Conservation (phyloP, 2,888 invertebrate species). For the Drosophila ezoana region DNA sequence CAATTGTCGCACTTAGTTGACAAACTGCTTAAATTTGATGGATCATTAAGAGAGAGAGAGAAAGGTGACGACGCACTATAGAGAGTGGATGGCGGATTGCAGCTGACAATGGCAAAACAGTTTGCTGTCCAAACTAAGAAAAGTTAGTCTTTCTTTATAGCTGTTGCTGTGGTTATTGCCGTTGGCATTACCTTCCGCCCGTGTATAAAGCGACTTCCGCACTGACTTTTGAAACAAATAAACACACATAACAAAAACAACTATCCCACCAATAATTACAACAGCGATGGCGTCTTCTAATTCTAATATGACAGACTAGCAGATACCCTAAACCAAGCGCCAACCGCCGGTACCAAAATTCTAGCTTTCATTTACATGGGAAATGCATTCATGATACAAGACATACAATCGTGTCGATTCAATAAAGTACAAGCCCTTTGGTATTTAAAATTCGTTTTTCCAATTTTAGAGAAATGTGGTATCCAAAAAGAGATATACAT, state of each 20-base stretch:
- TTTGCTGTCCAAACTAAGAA: constrained; percentile 56
- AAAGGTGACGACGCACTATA: constrained; percentile 9
- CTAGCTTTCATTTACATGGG: too few species aligned
- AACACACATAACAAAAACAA: constrained; percentile 49
- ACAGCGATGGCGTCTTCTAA: constrained; percentile 7
- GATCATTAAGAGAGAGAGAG: constrained; percentile 23
- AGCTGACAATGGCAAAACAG: constrained; percentile 35
- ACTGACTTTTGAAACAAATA: constrained; percentile 71
- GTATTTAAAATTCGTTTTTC: too few species aligned
- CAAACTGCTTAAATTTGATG: constrained; percentile 54
- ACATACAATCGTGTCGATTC: too few species aligned
- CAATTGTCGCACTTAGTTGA: constrained; percentile 63
- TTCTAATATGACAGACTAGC: too few species aligned
- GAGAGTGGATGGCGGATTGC: neutral
- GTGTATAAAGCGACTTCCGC: constrained; percentile 66
- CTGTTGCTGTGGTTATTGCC: constrained; percentile 20
- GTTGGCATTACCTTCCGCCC: constrained; percentile 57
- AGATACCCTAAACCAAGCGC: too few species aligned
- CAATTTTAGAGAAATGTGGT: too few species aligned
- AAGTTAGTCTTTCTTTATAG: constrained; percentile 44
- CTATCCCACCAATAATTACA: constrained; percentile 8
- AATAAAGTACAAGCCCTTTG: too few species aligned
- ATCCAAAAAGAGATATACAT: too few species aligned
- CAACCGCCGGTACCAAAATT: too few species aligned
- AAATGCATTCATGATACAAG: too few species aligned